These are phyloP conservation scores for Xanthostigma xanthostigma DNA, from an alignment of 2,888 invertebrate species.

Conservation along the genomic window DNA sequence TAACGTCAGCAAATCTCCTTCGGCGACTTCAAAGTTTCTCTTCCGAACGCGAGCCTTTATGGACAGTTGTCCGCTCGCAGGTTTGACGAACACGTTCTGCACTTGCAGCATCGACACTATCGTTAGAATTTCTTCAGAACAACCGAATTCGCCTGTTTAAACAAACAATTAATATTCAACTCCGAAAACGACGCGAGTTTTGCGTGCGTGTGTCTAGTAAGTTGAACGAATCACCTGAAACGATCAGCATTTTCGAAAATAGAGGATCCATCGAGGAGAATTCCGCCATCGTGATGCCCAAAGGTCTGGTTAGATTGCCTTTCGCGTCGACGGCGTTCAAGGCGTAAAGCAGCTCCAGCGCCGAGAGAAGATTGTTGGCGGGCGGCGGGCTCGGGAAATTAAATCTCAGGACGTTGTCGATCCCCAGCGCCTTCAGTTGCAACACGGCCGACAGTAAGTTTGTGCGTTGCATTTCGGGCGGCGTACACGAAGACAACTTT, in stretches of 20 bases:
- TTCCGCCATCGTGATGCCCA: constrained; percentile 80
- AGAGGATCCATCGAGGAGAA: constrained; percentile 83
- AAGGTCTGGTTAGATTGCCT: constrained; percentile 60
- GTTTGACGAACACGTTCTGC: constrained; percentile 70
- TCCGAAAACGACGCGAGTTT: too few relatives aligned
- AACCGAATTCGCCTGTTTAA: constrained; percentile 61
- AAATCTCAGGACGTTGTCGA: constrained; percentile 81
- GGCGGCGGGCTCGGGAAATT: constrained; percentile 89
- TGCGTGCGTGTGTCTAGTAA: not conserved
- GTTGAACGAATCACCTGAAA: constrained; percentile 40
- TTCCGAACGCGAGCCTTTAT: constrained; percentile 56
- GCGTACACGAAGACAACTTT: constrained; percentile 51
- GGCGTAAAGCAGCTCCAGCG: constrained; percentile 77
- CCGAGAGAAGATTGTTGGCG: constrained; percentile 67
- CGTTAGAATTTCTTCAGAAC: constrained; percentile 80
- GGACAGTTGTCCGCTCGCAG: constrained; percentile 50
- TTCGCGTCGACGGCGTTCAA: constrained; percentile 61
- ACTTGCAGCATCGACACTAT: constrained; percentile 92
- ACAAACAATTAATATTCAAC: not conserved
- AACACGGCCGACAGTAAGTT: constrained; percentile 74
- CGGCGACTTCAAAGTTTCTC: constrained; percentile 77
- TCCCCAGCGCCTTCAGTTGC: constrained; percentile 86
- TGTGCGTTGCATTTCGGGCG: constrained; percentile 86
- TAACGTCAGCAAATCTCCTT: constrained; percentile 83
- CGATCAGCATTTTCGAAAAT: constrained; percentile 71